Base-by-base conservation (phyloP, 2,797 vertebrate genomes). In the Hydrolagus colliei region DNA sequence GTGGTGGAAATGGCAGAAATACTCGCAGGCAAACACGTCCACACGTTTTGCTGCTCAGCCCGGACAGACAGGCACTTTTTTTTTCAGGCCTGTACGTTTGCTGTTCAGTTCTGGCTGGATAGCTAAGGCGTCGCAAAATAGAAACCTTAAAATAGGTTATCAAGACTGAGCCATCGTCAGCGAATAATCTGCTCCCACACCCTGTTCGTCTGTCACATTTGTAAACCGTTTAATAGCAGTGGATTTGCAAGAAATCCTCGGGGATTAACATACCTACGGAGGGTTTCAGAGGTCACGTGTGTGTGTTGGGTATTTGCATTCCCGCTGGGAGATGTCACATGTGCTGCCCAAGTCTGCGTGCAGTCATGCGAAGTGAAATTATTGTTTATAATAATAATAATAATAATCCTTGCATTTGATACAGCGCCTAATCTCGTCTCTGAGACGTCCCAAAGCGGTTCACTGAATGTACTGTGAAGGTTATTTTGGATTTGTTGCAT, bases 1-100 rank as follows among this genome's bases (percentile, higher is more conserved):
- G 41, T 0, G 41, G 95, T 94, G 92, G 88, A 86, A 87, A 73
- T 88, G 78, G 88, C 88, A 87, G 84, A 52, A 87, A 89, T 2
- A 72, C 85, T 86, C 32, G 7, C 84, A 32, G 86, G 72, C 11
- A 87, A 88, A 87, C 90, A 86, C 85, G 86, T 91, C 91, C 89
- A 88, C 89, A 84, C 32, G 41, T 84, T 84, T 14, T 14, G 27
- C 35, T 82, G 65, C 14, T 16, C 61, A 16, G 22, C 27, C 27
- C 18, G 13, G 7, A 80, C 18, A 13, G 63, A 27, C 35, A 18
- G 16, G 9, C 65, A 20, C 65, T 32, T 20, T 10, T 68, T 82
- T 32, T 20, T 10, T 68, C 68, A 52, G 14, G 63, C n/a, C 78
- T 63, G 65, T 79, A 79, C 7, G 27, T 20, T 32, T 59, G 63